Evolutionary conservation across 2,113 vertebrate species (phyloP).

Genomic region (Daboia siamensis): DNA sequence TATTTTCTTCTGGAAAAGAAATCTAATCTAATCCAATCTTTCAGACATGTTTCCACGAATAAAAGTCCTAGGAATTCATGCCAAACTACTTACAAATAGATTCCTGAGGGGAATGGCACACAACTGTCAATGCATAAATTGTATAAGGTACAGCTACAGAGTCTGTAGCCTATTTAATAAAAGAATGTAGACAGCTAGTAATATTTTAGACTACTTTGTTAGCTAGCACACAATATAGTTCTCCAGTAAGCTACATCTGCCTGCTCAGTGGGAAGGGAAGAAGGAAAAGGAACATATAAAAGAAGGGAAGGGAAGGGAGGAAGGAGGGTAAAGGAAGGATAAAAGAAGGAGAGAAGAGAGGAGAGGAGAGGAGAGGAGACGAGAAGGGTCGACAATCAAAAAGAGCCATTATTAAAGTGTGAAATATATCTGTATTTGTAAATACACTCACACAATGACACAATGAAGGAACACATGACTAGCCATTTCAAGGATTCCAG

Average conservation of each 20-base stretch:
- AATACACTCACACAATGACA: background rate
- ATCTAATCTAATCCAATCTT: background rate
- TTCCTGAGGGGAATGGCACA: background rate
- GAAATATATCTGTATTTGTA: background rate
- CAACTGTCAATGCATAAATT: background rate
- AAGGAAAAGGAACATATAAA: background rate
- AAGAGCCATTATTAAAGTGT: background rate
- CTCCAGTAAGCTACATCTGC: background rate
- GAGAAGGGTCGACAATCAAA: background rate
- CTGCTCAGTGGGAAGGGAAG: background rate
- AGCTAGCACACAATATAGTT: background rate
- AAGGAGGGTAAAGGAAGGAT: too few relatives aligned
- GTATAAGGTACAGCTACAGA: background rate
- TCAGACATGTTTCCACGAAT: background rate
- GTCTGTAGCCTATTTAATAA: background rate
- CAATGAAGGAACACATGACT: background rate
- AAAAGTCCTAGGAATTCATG: background rate
- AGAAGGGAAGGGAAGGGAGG: background rate
- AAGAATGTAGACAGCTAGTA: background rate
- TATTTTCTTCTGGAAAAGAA: background rate
- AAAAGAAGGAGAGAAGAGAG: too few relatives aligned
- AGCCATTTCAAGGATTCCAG: background rate
- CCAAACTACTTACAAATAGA: background rate
- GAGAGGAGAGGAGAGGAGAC: background rate
- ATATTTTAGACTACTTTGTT: background rate